These are phyloP conservation scores for Noctua janthe DNA, from an alignment of 2,888 invertebrate species.

Conservation along the genomic window DNA sequence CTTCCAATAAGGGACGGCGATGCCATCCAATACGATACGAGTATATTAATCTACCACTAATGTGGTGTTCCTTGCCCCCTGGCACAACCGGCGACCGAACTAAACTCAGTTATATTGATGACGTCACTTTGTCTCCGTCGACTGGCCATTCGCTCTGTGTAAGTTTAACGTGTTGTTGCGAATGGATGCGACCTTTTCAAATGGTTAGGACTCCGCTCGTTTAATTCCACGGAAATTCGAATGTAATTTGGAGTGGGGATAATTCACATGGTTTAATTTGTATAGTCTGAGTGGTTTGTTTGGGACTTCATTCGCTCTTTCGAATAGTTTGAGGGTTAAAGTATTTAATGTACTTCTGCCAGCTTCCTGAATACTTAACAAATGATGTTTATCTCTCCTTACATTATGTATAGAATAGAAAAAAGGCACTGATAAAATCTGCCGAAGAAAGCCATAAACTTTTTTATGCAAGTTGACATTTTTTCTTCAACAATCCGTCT, in stretches of 20 bases:
- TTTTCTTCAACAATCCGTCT: slow-evolving; percentile 58
- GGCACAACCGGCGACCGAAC: slow-evolving; percentile 71
- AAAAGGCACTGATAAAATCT: slow-evolving; percentile 20
- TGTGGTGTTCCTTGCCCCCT: slow-evolving; percentile 82
- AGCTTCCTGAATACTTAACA: slow-evolving; percentile 34
- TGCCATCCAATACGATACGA: slow-evolving; percentile 75
- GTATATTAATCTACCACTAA: slow-evolving; percentile 88
- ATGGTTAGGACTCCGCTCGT: slow-evolving; percentile 73
- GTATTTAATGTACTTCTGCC: slow-evolving; percentile 28
- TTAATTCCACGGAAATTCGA: slow-evolving; percentile 78
- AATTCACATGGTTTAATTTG: slow-evolving; percentile 69
- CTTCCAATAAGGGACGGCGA: slow-evolving; percentile 78
- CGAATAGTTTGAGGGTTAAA: slow-evolving; percentile 54
- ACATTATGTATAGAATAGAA: not conserved
- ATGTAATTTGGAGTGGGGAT: slow-evolving; percentile 74
- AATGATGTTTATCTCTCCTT: slow-evolving; percentile 18
- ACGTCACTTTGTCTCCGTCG: slow-evolving; percentile 85
- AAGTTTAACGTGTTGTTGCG: slow-evolving; percentile 79
- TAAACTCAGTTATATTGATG: slow-evolving; percentile 84
- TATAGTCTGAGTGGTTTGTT: slow-evolving; percentile 60
- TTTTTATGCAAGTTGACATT: slow-evolving; percentile 46
- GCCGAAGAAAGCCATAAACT: slow-evolving; percentile 29
- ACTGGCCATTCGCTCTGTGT: slow-evolving; percentile 79
- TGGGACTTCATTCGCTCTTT: slow-evolving; percentile 52
- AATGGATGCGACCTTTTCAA: slow-evolving; percentile 77